These are phyloP conservation scores for Caranx ignobilis DNA, from an alignment of 2,113 vertebrate genomes.

Conservation along the genomic window DNA sequence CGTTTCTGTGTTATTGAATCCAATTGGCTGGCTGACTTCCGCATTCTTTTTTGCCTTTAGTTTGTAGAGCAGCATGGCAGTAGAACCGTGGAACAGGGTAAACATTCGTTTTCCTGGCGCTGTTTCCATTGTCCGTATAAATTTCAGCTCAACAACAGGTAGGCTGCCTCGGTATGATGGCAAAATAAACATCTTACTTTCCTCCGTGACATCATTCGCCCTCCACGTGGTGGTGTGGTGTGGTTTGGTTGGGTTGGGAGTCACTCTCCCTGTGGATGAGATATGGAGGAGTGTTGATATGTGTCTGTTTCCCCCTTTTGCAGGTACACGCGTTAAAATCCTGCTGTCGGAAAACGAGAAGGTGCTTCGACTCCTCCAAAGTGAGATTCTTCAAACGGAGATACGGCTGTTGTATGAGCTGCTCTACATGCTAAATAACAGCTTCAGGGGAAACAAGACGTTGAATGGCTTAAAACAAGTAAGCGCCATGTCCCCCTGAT, in stretches of 20 bases:
- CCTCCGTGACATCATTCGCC: accelerated
- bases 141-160: constrained; percentile 57
- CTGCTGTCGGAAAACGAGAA: constrained; percentile 29
- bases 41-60: not conserved
- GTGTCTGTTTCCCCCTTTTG: not conserved
- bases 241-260: not conserved
- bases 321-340: constrained; percentile 24
- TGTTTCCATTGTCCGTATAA: constrained; percentile 38
- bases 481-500: not conserved
- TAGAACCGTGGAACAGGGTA: constrained; percentile 65
- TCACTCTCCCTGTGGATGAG: not conserved
- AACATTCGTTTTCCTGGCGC: constrained; percentile 61
- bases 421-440: constrained; percentile 76
- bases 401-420: constrained; percentile 78
- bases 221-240: constrained; percentile 38
- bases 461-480: constrained; percentile 82
- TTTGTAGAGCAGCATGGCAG: constrained; percentile 52
- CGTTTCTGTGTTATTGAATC: not conserved
- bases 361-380: constrained; percentile 67
- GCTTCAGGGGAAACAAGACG: constrained; percentile 75
- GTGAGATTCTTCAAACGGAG: constrained; percentile 80
- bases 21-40: constrained; percentile 64
- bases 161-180: not conserved
- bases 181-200: accelerated
- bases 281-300: not conserved